Base-by-base conservation (phyloP, 2,797 vertebrate species). In the Poecilia velifera region DNA sequence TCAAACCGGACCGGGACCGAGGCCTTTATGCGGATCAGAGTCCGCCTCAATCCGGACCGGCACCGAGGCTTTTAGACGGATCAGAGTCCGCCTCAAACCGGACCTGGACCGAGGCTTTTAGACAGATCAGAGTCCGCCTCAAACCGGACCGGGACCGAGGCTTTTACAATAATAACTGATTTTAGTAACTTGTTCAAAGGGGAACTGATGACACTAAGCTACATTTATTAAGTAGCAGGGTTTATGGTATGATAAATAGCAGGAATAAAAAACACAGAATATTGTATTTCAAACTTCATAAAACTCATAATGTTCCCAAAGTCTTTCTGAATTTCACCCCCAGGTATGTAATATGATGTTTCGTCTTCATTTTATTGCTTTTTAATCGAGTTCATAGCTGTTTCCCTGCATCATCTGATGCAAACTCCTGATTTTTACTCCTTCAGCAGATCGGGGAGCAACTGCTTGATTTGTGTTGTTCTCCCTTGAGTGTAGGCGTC, bases 381-480 rank as follows among this genome's bases (percentile, higher is more conserved):
- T 83, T 88, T 94, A 91, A 95, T 96, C 87, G 83, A 82, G 82
- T 84, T 84, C 79, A 36, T 55, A 77, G 88, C 81, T 90, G 89
- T 82, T 90, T 84, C 71, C 73, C 73, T 53, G 59, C 84, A 86
- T 84, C 83, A 51, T 77, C 82, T 88, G 76, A 79, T 81, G 76
- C 79, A 84, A 81, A 87, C 88, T 86, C 80, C 25, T 18, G 73
- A 84, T 76, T 83, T 87, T 82, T 83, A 51, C 77, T 83, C 81
- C 90, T 81, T 76, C 77, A 83, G 81, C 74, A 49, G 75, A 76
- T 82, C 22, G 49, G 75, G 86, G 88, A 81, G 86, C 86, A 80
- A 86, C 93, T 92, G 85, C 80, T 87, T 81, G 77, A 84, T 81
- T 83, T 87, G 93, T 93, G 92, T 85, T 90, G 66, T 84, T 72